Base-by-base conservation (phyloP, 2,888 invertebrate species). In the Gymnoscelis rufifasciata region DNA sequence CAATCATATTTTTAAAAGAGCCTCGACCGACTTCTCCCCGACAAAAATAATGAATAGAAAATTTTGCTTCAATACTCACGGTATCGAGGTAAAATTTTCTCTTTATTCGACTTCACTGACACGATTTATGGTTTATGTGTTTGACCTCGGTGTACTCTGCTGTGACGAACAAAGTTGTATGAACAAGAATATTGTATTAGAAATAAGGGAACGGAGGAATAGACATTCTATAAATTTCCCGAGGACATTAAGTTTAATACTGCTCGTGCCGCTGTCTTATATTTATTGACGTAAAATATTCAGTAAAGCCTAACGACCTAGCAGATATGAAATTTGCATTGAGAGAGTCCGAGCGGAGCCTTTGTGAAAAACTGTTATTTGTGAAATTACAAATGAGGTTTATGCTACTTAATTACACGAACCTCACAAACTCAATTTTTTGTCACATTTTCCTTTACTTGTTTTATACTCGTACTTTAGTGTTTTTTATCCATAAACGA, bases 51-150 rank as follows among this genome's bases (percentile, higher is more conserved):
- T 73, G 71, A 77, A 78, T 70, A 68, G 65, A 69, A 64, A n/a
- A n/a, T n/a, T n/a, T n/a, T n/a, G n/a, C n/a, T n/a, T n/a, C n/a
- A n/a, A n/a, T n/a, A n/a, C n/a, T 69, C 71, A 65, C 68, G 73
- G 68, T 68, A 68, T 60, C 70, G 62, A 63, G 65, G 70, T 66
- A 68, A 73, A 59, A 69, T 72, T 59, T 76, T 71, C 67, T 64
- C 65, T 62, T 66, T 66, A 72, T 74, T 74, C 68, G 69, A 61
- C 65, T 66, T 63, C 56, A 71, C 66, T 64, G 66, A 70, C 69
- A 71, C 71, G 68, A 80, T 81, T 81, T 80, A 80, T 78, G 68
- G 76, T 71, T 79, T 77, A 77, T 79, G 70, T 78, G 68, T 78
- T 76, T 75, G 78, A 78, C 80, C 80, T 79, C 77, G 73, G 65